Evolutionary conservation across 2,113 vertebrate species (phyloP), one percentile per base, ranked within the genome.

Genomic region (Lutjanus erythropterus): DNA sequence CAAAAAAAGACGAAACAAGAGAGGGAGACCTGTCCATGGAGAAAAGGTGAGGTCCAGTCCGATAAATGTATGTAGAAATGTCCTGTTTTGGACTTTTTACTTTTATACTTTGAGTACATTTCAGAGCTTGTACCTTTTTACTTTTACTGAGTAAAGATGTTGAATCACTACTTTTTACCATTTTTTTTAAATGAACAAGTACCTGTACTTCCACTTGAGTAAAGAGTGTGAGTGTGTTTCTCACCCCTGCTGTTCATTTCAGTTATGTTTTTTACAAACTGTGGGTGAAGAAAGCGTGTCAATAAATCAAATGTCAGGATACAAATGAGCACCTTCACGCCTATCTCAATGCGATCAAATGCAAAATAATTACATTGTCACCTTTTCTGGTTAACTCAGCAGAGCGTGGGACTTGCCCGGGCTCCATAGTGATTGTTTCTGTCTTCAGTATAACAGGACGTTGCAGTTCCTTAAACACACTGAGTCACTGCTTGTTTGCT

Each of bases 401-500:
- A 0, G 47, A 55, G 53, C 4, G 1, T 25, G 47, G 50, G 39
- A 67, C 27, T 71, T 68, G 33, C 23, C 58, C 35, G 4, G 41
- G 44, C 27, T 67, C 66, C 66, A 39, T 33, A 19, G 41, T 6
- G 21, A 64, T 8, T 6, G 42, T 68, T 71, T 12, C 47, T 59
- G 46, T 56, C 0, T 53, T 19, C 41, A 44, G 15, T 52, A 2
- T 27, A 85, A 78, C 75, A 85, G 73, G 65, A 73, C 31, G 49
- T 55, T 19, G 47, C 18, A 52, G 71, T 21, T 65, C 5, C 6
- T 56, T 23, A 68, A 46, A 66, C n/a, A 27, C 58, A 52, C 84
- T 86, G 86, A 90, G 79, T 92, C 86, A 91, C 77, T 50, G 62
- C 25, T 70, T 84, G 78, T 85, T 89, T 89, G 73, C 44, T 52